These are phyloP conservation scores for Augiades crinisus DNA, from an alignment of 2,888 invertebrate species.

Conservation along the genomic window DNA sequence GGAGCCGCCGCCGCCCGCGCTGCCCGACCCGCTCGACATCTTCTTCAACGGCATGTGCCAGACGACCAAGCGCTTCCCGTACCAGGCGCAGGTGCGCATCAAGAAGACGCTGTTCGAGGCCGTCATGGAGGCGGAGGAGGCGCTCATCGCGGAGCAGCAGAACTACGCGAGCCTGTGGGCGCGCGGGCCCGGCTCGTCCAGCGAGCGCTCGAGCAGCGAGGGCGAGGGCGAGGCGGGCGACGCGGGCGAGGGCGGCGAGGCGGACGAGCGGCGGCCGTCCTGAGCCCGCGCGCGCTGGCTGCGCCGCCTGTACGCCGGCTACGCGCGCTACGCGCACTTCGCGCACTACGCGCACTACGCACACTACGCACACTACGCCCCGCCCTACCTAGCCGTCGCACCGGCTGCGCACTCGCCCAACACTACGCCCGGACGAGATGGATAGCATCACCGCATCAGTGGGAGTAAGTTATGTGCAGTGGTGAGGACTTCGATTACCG, in stretches of 20 bases:
- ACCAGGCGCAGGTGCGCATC: constrained; percentile 62
- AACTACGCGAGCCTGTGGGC: constrained; percentile 68
- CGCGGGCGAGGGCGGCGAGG: constrained; percentile 33
- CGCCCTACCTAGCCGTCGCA: constrained; percentile 14
- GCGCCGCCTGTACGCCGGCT: constrained; percentile 30
- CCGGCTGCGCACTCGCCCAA: constrained; percentile 27
- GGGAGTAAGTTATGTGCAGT: background rate
- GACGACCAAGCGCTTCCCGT: constrained; percentile 67
- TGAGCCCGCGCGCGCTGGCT: constrained; percentile 40
- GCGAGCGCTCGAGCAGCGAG: constrained; percentile 52
- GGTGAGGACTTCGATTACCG: constrained; percentile 13
- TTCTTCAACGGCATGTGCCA: constrained; percentile 77
- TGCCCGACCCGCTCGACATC: constrained; percentile 60
- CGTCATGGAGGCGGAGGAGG: constrained; percentile 67
- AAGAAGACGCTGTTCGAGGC: constrained; percentile 64
- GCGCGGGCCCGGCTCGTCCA: constrained; percentile 47
- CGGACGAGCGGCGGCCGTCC: constrained; percentile 48
- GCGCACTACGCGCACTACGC: constrained; percentile 36
- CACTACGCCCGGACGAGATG: background rate
- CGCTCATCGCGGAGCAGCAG: constrained; percentile 65
- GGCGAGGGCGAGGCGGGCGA: constrained; percentile 38
- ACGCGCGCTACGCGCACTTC: constrained; percentile 33
- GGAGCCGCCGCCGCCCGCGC: constrained; percentile 30
- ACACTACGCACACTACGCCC: constrained; percentile 26
- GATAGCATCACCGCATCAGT: background rate